These are phyloP conservation scores for Istiophorus platypterus DNA, from an alignment of 2,113 vertebrate species.

Conservation along the genomic window DNA sequence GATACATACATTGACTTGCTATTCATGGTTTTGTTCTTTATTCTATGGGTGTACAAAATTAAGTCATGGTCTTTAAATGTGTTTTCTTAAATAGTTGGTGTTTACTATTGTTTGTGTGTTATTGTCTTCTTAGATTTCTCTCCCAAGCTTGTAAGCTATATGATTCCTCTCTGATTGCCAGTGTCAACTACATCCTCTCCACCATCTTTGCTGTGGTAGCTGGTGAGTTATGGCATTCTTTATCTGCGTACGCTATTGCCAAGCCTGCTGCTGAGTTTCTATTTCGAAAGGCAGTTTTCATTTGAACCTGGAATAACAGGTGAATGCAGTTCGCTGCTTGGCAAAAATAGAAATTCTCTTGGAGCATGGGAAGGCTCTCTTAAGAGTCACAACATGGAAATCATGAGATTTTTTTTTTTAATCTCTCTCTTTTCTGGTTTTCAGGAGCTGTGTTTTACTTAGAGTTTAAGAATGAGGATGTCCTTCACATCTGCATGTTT, in stretches of 20 bases:
- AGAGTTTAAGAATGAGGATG: constrained; percentile 90
- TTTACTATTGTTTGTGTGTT: background rate
- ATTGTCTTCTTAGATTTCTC: constrained; percentile 86
- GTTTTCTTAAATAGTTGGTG: background rate
- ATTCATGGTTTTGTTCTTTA: background rate
- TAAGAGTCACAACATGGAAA: background rate
- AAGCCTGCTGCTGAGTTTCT: background rate
- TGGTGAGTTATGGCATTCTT: constrained; percentile 83
- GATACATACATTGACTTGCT: background rate
- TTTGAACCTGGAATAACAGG: background rate
- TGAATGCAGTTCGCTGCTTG: background rate
- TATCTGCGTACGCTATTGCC: background rate
- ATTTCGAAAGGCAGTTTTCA: constrained; percentile 6
- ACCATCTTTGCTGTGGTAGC: constrained; percentile 89
- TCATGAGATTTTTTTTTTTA: background rate
- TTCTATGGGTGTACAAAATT: background rate
- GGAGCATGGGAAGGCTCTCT: background rate
- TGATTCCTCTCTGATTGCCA: constrained; percentile 91
- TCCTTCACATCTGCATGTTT: constrained; percentile 95
- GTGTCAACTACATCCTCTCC: constrained; percentile 93
- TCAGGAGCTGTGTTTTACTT: constrained; percentile 94
- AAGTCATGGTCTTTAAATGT: background rate
- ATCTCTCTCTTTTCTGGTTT: constrained; percentile 20
- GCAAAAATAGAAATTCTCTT: background rate
- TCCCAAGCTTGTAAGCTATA: constrained; percentile 91